Base-by-base conservation (phyloP, 2,113 vertebrate species). In the Phalacrocorax carbo region DNA sequence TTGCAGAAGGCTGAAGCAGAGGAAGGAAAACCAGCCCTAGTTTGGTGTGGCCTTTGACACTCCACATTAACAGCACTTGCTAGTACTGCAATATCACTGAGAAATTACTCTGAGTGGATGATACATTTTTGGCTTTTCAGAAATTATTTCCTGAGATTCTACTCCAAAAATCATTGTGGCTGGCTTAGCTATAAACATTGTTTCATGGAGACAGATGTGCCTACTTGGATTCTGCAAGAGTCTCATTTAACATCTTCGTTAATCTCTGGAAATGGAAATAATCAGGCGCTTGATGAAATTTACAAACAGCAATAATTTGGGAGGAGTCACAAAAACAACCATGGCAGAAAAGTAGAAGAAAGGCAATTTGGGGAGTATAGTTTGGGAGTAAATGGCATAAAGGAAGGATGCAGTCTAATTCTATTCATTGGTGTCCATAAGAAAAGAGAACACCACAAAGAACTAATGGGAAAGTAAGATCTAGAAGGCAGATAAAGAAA, bases 231-330 rank as follows among this genome's bases (percentile, higher is more conserved):
- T 84, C 84, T 77, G 54, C 54, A 79, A 95, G 70, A 90, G 81
- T 66, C 51, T 77, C 75, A 51, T 93, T 97, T 93, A 90, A 94
- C n/a, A 30, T 95, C 77, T 95, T 93, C 1, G 1, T 87, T 93
- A 79, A 89, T 94, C 52, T 95, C 77, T 96, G 81, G 66, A 94
- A 96, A 92, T 93, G 66, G 86, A 94, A 91, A 92, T 96, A 93
- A 95, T 92, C 95, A 89, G 20, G 20, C 2, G 0, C 58, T 91
- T 89, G 38, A 88, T 93, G 71, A 94, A 95, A 94, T 95, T 95
- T 95, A 75, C 86, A 90, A 96, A 94, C 93, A 96, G n/a, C 68
- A 93, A 70, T 94, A 92, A 95, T 93, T 89, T 93, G 76, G 77
- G 72, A 96, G 88, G 76, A 95, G 85, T 81, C 44, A 72, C 40